phyloP scores from a whole-genome alignment of 2,888 invertebrate genomes.

The Ichneumon xanthorius region DNA sequence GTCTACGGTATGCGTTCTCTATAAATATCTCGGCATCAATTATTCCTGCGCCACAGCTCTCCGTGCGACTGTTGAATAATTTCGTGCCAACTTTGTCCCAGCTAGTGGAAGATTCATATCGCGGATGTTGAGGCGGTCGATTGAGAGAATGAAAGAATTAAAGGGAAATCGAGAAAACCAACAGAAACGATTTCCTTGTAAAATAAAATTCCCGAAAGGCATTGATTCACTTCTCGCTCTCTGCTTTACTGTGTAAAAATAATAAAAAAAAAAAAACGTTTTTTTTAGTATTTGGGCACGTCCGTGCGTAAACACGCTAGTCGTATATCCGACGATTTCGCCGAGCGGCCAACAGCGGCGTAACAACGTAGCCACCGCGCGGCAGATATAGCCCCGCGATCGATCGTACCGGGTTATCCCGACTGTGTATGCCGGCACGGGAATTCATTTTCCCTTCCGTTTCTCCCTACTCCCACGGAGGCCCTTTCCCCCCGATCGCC shows the following conservation, averaged over 20 bases:
- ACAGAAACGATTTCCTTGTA: conserved; percentile 25
- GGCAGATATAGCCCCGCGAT: conserved; percentile 77
- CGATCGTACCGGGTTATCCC: conserved; percentile 80
- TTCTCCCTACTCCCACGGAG: conserved; percentile 38
- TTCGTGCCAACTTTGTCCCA: conserved; percentile 26
- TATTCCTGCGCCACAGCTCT: not conserved
- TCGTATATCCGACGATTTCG: conserved; percentile 52
- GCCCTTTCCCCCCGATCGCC: conserved; percentile 24
- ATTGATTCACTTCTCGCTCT: too few relatives aligned
- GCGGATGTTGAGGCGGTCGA: conserved; percentile 51
- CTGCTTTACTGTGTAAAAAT: too few relatives aligned
- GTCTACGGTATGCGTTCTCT: conserved; percentile 10
- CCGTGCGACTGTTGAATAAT: conserved; percentile 56
- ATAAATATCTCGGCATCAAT: conserved; percentile 8
- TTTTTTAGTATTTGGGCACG: conserved; percentile 6
- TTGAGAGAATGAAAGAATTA: not conserved
- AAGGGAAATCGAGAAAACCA: not conserved
- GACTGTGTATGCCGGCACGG: conserved; percentile 73
- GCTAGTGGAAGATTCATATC: conserved; percentile 58
- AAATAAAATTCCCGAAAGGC: conserved; percentile 52
- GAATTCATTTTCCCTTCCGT: conserved; percentile 80
- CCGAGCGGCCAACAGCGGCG: conserved; percentile 27
- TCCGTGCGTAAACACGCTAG: conserved; percentile 16
- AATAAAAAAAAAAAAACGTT: too few relatives aligned
- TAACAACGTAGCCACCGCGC: conserved; percentile 60